Evolutionary conservation across 2,888 invertebrate genomes (phyloP), one percentile per base, ranked within the genome.

Genomic region (Pedicia rivosa): DNA sequence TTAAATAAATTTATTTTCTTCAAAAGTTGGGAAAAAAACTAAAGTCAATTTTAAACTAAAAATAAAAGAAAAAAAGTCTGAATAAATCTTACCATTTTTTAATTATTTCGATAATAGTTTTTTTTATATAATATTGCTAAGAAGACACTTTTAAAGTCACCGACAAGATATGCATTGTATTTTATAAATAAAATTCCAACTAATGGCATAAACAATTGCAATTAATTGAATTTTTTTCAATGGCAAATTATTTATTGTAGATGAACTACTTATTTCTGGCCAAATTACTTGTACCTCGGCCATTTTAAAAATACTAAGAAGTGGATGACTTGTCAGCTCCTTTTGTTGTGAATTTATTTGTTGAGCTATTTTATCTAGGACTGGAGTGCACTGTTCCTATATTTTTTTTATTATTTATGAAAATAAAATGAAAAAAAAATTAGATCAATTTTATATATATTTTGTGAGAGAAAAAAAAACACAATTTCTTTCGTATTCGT

Each of bases 261-360:
- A 15, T 12, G 35, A 19, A 26, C 22, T 26, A 27, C 27, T 44
- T 8, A 36, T n/a, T 39, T 61, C 61, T 32, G 84, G 80, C 61
- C 83, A 76, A 45, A 83, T 76, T 35, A 86, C 79, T 61, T 87
- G 86, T 36, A 88, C 86, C 66, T 87, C 87, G 37, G 87, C 87
- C 67, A 88, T 82, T 66, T 88, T 88, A 66, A 88, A 83, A 59
- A 88, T 86, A 48, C 88, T 88, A 40, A 88, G 69, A 26, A 87
- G 69, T 42, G 84, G 74, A 59, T 88, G 86, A 35, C 86, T 84
- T 53, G 82, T 79, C 47, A 88, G 78, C 52, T 86, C 82, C 46
- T 81, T 78, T 57, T 84, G 78, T 51, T 81, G 78, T 35, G 78
- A 72, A 65, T 87, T 88, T 55, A 90, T 86, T 52, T 83, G 77